Evolutionary conservation across 2,797 vertebrate species (phyloP).

Genomic region (Eulemur mongoz): DNA sequence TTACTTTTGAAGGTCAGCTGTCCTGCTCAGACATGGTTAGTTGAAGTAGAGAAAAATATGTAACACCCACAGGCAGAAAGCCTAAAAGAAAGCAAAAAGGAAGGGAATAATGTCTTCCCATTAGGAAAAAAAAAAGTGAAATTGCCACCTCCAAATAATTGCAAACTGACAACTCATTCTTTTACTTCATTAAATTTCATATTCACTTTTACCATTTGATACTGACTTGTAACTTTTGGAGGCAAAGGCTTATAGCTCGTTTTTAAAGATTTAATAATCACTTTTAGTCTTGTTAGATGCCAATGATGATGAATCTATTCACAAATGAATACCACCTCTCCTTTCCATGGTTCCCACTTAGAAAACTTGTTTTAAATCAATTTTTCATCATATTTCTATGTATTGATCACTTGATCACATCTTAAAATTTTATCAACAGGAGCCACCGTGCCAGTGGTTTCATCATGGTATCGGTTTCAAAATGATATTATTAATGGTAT

Average conservation of each 20-base stretch:
- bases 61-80: conserved; percentile 71
- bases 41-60: conserved; percentile 67
- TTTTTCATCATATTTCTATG: neutral
- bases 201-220: neutral
- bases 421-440: neutral
- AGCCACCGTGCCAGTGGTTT: neutral
- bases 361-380: neutral
- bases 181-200: neutral
- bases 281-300: neutral
- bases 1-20: conserved; percentile 88
- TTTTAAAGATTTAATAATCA: neutral
- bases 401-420: neutral
- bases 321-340: neutral
- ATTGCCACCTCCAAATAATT: neutral
- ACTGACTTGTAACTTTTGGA: neutral
- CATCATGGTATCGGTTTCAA: neutral
- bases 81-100: neutral
- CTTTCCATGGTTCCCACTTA: neutral
- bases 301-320: neutral
- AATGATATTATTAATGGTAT: neutral
- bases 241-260: neutral
- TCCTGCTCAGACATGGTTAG: conserved; percentile 80
- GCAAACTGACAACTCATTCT: neutral
- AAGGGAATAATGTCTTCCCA: neutral
- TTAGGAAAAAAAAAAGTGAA: conserved; percentile 35